Conservation (phyloP, 2,113 vertebrate species). For the Albula glossodonta region DNA sequence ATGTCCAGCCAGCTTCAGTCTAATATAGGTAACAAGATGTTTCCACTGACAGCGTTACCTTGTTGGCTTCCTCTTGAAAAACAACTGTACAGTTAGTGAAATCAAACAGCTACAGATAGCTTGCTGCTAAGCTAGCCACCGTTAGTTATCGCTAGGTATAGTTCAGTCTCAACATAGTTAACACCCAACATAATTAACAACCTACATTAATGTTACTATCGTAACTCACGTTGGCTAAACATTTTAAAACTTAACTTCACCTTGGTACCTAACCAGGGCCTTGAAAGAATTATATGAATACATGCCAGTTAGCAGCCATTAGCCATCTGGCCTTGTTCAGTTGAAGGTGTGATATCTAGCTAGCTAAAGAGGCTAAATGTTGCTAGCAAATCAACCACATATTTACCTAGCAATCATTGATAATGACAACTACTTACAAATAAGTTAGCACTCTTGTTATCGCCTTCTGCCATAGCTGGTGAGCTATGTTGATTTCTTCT, state of each 20-base stretch:
- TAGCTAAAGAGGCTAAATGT: neutral
- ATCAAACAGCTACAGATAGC: neutral
- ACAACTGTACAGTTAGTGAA: neutral
- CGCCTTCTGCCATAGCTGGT: conserved; percentile 65
- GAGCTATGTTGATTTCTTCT: neutral
- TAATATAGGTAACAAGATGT: neutral
- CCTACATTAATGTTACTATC: too few species aligned
- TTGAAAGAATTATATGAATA: neutral
- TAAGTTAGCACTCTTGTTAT: conserved; percentile 72
- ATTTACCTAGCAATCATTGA: neutral
- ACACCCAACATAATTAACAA: too few species aligned
- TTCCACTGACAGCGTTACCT: neutral
- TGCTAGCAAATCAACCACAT: neutral
- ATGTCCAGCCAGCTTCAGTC: neutral
- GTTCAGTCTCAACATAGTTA: too few species aligned
- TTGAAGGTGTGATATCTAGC: neutral
- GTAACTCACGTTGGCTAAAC: too few species aligned
- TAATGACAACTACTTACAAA: conserved; percentile 55
- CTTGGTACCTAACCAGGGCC: neutral
- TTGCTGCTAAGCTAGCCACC: neutral
- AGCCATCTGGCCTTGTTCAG: neutral
- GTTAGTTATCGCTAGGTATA: neutral
- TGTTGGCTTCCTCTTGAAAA: too few species aligned
- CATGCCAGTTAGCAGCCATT: neutral
- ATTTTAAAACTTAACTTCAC: neutral